These are phyloP conservation scores for Tetramorium alpestre DNA, from an alignment of 1,140 invertebrate genomes.

Conservation along the genomic window DNA sequence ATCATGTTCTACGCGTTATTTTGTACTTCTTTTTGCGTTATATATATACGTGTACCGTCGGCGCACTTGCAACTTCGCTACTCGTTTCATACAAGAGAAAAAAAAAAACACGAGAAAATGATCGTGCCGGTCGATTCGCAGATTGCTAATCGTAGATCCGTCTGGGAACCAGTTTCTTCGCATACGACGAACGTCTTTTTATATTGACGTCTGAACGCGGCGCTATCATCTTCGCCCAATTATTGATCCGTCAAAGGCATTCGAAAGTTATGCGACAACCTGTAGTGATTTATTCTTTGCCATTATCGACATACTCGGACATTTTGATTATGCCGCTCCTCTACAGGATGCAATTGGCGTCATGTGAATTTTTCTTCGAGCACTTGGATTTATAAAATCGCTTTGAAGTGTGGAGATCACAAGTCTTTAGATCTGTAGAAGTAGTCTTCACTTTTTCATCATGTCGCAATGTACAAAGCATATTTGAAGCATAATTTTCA, in stretches of 20 bases:
- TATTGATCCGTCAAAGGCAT: conserved; percentile 56
- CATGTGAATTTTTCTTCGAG: neutral
- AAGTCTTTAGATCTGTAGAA: neutral
- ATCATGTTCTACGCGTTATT: conserved; percentile 20
- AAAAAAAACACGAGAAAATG: conserved; percentile 35
- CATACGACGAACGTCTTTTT: conserved; percentile 45
- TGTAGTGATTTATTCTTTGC: conserved; percentile 19
- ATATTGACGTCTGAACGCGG: neutral
- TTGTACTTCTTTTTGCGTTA: conserved; percentile 2
- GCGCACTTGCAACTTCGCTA: conserved; percentile 34
- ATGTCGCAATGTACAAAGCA: neutral
- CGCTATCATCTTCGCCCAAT: conserved; percentile 43
- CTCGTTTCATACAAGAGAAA: conserved; percentile 48
- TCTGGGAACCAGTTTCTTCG: conserved; percentile 62
- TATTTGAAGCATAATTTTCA: neutral
- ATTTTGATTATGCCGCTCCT: conserved; percentile 14
- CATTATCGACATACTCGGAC: neutral
- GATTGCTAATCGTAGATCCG: conserved; percentile 25
- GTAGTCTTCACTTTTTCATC: neutral
- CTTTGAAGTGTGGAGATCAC: neutral
- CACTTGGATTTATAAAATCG: neutral
- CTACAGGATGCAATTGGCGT: neutral
- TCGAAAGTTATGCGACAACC: neutral
- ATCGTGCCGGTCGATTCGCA: conserved; percentile 33
- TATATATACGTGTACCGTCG: conserved; percentile 25